Evolutionary conservation across 1,140 invertebrate species (phyloP), one percentile per base, ranked within the genome.

Genomic region (Dryas iulia): DNA sequence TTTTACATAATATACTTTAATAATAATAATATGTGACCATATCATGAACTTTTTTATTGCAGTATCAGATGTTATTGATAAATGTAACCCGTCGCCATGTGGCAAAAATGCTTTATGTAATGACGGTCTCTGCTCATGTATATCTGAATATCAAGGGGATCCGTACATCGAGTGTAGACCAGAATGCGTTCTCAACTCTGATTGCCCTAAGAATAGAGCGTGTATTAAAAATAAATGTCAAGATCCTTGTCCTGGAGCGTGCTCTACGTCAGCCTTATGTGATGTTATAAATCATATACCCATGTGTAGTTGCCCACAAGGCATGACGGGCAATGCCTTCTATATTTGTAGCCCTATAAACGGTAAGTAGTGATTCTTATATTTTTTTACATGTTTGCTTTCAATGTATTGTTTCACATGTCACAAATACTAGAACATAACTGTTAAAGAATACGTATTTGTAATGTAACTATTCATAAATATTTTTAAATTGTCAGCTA

Each of bases 181-280:
- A 12, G 95, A 96, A 92, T 96, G 95, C 87, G 92, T 95, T 12
- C 81, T 95, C 8, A 95, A 94, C 75, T 90, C 90, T 12, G 95
- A 96, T 74, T 97, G 96, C 87, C 78, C 94, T 21, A 92, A 92
- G 76, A 91, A 96, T 71, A 93, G 93, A 81, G 94, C 95, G 8
- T 97, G 96, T 79, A 88, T 93, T 1, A 92, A 91, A 69, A 95
- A 95, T 72, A 96, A 95, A 89, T 97, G 96, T 80, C 71, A 90
- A 3, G 94, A 96, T 82, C 95, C 95, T 66, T 96, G 96, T 81
- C 88, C 93, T 35, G 94, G 93, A 53, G 94, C 94, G 31, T 96
- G 95, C 85, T 95, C 94, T 25, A 77, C 92, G 60, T 94, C 94
- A 78, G 95, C 95, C 11, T 77, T 93, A 59, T 96, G 96, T 79